These are phyloP conservation scores for Puffinus mauretanicus DNA, from an alignment of 2,113 vertebrate species.

Conservation along the genomic window DNA sequence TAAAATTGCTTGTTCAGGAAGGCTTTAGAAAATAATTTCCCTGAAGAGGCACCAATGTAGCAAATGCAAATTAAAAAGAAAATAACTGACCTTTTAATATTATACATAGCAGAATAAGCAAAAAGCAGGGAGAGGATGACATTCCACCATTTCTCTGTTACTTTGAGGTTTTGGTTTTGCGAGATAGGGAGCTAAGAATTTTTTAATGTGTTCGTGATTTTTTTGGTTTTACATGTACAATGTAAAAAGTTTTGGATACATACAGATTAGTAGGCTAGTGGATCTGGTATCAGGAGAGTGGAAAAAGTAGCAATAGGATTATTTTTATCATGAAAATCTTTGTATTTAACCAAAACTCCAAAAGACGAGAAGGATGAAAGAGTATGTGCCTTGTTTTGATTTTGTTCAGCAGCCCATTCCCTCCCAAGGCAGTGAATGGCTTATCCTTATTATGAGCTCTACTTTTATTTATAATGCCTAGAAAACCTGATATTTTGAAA, in stretches of 20 bases:
- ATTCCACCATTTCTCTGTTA: background rate
- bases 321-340: background rate
- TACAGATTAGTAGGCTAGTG: background rate
- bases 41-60: background rate
- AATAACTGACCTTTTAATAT: background rate
- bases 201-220: background rate
- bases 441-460: background rate
- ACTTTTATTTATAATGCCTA: background rate
- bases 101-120: background rate
- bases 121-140: background rate
- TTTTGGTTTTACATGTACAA: background rate
- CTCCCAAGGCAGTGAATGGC: background rate
- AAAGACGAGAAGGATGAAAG: background rate
- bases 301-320: background rate
- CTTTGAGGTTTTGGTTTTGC: background rate
- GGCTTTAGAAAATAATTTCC: background rate
- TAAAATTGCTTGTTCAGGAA: conserved; percentile 29
- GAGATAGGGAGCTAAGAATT: background rate
- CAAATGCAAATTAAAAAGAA: conserved; percentile 8
- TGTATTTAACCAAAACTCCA: background rate
- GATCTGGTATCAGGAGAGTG: background rate
- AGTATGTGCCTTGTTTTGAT: background rate
- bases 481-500: background rate
- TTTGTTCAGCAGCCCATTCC: background rate
- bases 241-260: background rate